phyloP scores from a whole-genome alignment of 2,113 vertebrate species.

The Proteles cristata region DNA sequence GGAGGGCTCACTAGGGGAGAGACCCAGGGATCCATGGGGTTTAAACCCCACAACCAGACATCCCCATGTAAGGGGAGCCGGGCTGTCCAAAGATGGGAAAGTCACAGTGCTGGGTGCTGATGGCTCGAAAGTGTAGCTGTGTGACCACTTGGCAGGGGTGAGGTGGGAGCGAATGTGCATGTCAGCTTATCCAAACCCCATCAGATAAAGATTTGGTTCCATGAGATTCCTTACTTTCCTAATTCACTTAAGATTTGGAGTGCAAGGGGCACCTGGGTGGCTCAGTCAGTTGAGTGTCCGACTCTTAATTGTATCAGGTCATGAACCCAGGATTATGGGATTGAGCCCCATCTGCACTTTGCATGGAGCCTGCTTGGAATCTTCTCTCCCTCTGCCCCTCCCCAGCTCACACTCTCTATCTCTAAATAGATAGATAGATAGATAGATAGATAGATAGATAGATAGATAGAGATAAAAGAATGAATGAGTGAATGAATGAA shows the following conservation, averaged over 20 bases:
- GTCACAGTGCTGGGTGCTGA: fast-evolving
- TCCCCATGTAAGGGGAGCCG: fast-evolving
- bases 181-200: not conserved
- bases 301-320: too few relatives aligned
- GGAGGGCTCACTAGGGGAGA: not conserved
- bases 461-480: too few relatives aligned
- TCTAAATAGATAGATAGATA: too few relatives aligned
- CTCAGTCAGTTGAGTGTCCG: too few relatives aligned
- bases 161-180: fast-evolving
- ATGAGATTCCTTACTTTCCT: fast-evolving
- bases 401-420: too few relatives aligned
- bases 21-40: fast-evolving
- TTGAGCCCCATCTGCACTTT: too few relatives aligned
- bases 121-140: fast-evolving
- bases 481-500: not conserved
- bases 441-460: too few relatives aligned
- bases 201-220: fast-evolving
- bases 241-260: too few relatives aligned
- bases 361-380: too few relatives aligned
- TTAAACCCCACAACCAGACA: not conserved
- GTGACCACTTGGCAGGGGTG: fast-evolving
- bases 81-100: fast-evolving
- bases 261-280: not conserved
- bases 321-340: too few relatives aligned
- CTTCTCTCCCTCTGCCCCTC: too few relatives aligned